Conservation (phyloP, 2,888 invertebrate species). For the Synergus laeviventris region DNA sequence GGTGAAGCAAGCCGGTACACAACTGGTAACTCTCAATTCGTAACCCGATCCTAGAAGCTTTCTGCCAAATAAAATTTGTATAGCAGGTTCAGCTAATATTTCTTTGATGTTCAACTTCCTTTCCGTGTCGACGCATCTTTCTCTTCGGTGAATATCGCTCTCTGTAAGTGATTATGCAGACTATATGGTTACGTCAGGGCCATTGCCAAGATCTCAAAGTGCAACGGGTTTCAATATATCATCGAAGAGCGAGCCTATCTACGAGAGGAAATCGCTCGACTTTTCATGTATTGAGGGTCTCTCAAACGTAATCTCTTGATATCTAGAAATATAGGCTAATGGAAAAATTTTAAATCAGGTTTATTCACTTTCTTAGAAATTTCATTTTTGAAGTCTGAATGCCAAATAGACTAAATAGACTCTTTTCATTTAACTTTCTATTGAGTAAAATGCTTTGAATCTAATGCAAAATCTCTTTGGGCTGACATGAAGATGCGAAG, state of each 20-base stretch:
- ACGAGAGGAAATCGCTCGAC: slow-evolving; percentile 27
- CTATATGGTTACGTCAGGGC: slow-evolving; percentile 33
- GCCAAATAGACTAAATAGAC: too few relatives aligned
- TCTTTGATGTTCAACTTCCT: slow-evolving; percentile 26
- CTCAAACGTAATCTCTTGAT: background rate
- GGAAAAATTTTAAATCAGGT: background rate
- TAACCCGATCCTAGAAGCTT: slow-evolving; percentile 24
- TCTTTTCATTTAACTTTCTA: too few relatives aligned
- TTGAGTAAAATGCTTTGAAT: background rate
- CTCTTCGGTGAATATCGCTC: slow-evolving; percentile 36
- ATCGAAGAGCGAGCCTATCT: slow-evolving; percentile 10
- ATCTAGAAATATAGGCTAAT: slow-evolving; percentile 10
- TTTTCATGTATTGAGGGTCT: background rate
- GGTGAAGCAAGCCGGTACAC: background rate
- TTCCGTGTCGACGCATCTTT: slow-evolving; percentile 19
- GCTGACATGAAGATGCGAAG: background rate
- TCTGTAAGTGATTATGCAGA: slow-evolving; percentile 39
- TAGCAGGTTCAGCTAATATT: slow-evolving; percentile 15
- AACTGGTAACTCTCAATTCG: background rate
- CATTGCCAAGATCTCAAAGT: slow-evolving; percentile 38
- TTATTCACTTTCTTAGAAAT: background rate
- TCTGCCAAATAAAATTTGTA: slow-evolving; percentile 21
- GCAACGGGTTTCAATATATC: slow-evolving; percentile 32
- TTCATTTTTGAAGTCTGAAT: background rate
- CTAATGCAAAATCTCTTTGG: background rate